Percentiles rank a stretch among this genome's conserved stretches.
Conservation (phyloP, 1,140 invertebrate genomes). For the Pteromalus puparum region DNA sequence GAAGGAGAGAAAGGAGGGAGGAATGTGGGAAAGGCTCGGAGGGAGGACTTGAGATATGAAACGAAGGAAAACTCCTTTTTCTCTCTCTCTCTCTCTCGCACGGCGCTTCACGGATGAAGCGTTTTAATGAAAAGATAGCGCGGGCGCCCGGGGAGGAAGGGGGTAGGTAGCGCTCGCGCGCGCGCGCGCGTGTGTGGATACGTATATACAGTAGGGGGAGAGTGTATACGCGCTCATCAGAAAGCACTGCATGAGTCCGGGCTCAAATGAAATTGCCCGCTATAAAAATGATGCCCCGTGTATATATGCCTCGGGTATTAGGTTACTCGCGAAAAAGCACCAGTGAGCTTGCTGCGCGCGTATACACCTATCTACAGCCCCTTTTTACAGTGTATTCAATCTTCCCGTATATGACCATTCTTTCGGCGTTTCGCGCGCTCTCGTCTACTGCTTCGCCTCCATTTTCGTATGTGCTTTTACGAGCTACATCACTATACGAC, state of each 20-base stretch:
- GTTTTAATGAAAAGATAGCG: constrained; percentile 74
- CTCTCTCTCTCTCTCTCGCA: constrained; percentile 30
- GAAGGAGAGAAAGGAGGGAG: constrained; percentile 10
- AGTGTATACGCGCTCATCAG: constrained; percentile 66
- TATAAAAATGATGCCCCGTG: constrained; percentile 73
- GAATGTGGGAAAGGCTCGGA: constrained; percentile 43
- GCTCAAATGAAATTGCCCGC: constrained; percentile 73
- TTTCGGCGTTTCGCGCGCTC: neutral
- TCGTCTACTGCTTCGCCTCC: neutral
- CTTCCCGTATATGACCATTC: neutral
- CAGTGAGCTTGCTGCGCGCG: neutral
- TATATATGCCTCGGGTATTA: constrained; percentile 66
- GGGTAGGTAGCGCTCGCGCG: neutral
- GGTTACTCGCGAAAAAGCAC: constrained; percentile 54
- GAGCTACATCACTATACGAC: no score
- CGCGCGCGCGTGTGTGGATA: neutral
- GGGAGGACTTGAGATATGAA: constrained; percentile 70
- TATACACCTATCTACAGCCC: constrained; percentile 14
- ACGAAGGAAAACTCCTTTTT: constrained; percentile 65
- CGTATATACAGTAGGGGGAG: no score
- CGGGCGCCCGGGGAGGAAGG: neutral
- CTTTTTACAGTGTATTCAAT: constrained; percentile 46
- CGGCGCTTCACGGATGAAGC: constrained; percentile 68
- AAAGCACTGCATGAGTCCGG: constrained; percentile 72
- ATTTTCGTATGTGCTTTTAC: neutral